Conservation (phyloP, 1,140 invertebrate genomes). For the Drosophila quadrilineata region DNA sequence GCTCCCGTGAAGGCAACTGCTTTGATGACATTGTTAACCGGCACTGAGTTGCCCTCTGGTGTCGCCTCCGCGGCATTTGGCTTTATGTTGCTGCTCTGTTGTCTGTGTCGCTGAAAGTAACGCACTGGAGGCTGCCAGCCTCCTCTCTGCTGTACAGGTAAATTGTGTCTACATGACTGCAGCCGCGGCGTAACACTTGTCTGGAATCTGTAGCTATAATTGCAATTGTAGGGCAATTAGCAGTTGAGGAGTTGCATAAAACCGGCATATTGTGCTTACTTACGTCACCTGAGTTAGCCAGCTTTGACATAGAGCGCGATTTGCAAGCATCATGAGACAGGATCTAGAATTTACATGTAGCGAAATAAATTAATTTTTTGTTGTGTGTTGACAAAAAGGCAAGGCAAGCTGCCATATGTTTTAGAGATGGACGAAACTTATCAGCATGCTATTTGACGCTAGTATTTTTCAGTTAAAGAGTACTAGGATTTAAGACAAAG, state of each 20-base stretch:
- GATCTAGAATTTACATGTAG: conserved; percentile 64
- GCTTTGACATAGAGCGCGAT: conserved; percentile 64
- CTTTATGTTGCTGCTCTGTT: conserved; percentile 49
- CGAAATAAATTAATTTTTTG: conserved; percentile 52
- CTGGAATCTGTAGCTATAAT: conserved; percentile 52
- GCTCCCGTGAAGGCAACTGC: conserved; percentile 87
- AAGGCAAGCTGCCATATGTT: conserved; percentile 16
- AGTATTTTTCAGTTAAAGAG: background rate
- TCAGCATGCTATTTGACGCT: background rate
- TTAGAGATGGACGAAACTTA: conserved; percentile 5
- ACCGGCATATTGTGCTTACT: conserved; percentile 38
- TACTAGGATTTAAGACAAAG: background rate
- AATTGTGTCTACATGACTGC: conserved; percentile 34
- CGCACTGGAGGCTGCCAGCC: conserved; percentile 29
- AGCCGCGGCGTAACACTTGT: conserved; percentile 17
- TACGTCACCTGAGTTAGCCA: conserved; percentile 69
- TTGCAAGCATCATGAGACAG: conserved; percentile 58
- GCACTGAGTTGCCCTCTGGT: conserved; percentile 69
- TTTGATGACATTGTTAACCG: conserved; percentile 83
- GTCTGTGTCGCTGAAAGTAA: conserved; percentile 40
- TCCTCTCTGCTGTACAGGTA: conserved; percentile 5
- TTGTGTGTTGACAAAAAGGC: conserved; percentile 33
- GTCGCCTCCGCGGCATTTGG: conserved; percentile 31
- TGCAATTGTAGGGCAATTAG: background rate
- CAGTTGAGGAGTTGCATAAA: background rate